These are phyloP conservation scores for Agrypnus murinus DNA, from an alignment of 2,888 invertebrate genomes.

Conservation along the genomic window DNA sequence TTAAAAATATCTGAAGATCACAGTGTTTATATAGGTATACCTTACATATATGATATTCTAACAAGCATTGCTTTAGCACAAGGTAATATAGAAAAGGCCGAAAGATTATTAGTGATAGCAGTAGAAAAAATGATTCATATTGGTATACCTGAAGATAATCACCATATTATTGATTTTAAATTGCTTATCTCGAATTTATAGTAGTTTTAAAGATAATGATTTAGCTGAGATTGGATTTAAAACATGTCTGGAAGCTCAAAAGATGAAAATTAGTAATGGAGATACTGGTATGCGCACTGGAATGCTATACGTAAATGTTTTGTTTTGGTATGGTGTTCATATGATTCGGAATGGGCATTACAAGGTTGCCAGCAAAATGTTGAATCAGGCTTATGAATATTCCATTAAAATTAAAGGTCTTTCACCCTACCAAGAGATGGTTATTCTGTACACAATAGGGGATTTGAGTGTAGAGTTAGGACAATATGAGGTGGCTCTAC, in stretches of 20 bases:
- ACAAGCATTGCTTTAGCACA: conserved; percentile 69
- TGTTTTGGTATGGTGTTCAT: conserved; percentile 72
- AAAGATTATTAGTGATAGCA: conserved; percentile 67
- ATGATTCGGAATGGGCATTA: conserved; percentile 64
- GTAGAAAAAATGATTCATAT: conserved; percentile 69
- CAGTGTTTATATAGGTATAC: conserved; percentile 66
- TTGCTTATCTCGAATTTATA: conserved; percentile 70
- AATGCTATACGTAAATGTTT: conserved; percentile 68
- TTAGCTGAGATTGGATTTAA: conserved; percentile 71
- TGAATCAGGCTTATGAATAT: conserved; percentile 68
- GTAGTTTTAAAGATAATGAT: conserved; percentile 64
- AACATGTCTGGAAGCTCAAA: conserved; percentile 68
- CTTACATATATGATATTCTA: conserved; percentile 70
- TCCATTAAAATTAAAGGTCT: conserved; percentile 68
- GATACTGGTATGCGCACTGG: conserved; percentile 69
- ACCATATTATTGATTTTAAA: conserved; percentile 69
- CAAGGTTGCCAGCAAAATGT: conserved; percentile 65
- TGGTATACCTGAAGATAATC: conserved; percentile 67
- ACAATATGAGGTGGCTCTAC: conserved; percentile 68
- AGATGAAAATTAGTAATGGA: conserved; percentile 67
- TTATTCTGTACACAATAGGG: conserved; percentile 70
- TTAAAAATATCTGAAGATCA: conserved; percentile 69
- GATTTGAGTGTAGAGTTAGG: conserved; percentile 67
- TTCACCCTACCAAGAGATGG: conserved; percentile 71
- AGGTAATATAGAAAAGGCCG: conserved; percentile 69